phyloP scores from a whole-genome alignment of 2,888 invertebrate genomes.

The Hirtodrosophila confusa region DNA sequence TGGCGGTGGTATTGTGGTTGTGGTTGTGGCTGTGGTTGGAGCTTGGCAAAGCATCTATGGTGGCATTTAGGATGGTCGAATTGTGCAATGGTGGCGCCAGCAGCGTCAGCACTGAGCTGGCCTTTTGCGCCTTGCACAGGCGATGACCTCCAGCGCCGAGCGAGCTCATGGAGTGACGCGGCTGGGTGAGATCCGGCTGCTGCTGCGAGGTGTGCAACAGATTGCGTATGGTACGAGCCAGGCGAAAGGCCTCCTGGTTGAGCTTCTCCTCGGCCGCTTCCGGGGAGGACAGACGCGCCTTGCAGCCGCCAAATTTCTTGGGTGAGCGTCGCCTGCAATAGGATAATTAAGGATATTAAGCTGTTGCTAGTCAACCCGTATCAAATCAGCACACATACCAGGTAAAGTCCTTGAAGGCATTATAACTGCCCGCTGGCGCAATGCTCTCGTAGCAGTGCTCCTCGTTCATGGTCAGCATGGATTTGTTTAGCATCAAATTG shows the following conservation, averaged over 20 bases:
- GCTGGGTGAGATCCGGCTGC: constrained; percentile 85
- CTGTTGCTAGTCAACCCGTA: no score
- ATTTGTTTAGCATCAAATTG: constrained; percentile 76
- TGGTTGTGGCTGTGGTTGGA: constrained; percentile 2
- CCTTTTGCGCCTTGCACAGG: constrained; percentile 44
- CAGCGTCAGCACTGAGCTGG: constrained; percentile 29
- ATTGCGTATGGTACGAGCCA: constrained; percentile 88
- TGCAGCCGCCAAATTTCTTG: constrained; percentile 85
- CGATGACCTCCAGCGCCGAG: constrained; percentile 51
- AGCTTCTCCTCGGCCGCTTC: constrained; percentile 87
- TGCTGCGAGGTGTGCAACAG: constrained; percentile 87
- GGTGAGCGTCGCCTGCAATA: constrained; percentile 81
- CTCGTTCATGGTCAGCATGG: constrained; percentile 63
- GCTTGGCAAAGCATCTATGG: constrained; percentile 30
- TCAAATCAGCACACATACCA: constrained; percentile 84
- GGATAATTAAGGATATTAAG: background rate
- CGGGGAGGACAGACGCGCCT: constrained; percentile 86
- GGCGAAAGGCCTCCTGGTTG: constrained; percentile 88
- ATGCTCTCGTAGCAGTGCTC: constrained; percentile 70
- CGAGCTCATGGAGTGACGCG: constrained; percentile 51
- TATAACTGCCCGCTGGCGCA: constrained; percentile 82
- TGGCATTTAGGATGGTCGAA: constrained; percentile 56
- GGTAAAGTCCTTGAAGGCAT: constrained; percentile 86
- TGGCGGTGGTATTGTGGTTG: constrained; percentile 28
- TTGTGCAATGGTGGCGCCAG: constrained; percentile 60